Evolutionary conservation across 2,888 invertebrate genomes (phyloP).

Genomic region (Hirtodrosophila histrioides): DNA sequence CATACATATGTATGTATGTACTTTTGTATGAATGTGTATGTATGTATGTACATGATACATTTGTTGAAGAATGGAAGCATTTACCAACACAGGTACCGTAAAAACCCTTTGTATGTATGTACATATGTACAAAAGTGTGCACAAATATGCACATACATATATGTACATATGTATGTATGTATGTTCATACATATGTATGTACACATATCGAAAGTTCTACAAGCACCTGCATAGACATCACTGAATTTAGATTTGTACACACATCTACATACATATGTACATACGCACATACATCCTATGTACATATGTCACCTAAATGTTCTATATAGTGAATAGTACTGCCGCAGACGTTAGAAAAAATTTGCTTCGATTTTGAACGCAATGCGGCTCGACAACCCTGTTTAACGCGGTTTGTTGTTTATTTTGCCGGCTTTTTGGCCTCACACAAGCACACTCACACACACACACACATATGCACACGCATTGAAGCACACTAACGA

Average conservation of each 20-base stretch:
- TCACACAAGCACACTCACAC: constrained; percentile 8
- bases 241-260: too few relatives aligned
- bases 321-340: neutral
- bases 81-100: constrained; percentile 7
- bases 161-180: too few relatives aligned
- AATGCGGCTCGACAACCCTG: constrained; percentile 55
- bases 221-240: too few relatives aligned
- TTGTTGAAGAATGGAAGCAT: neutral
- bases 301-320: neutral
- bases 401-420: constrained; percentile 48
- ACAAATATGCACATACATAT: too few relatives aligned
- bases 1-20: too few relatives aligned
- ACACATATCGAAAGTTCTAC: too few relatives aligned
- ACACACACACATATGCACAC: constrained; percentile 2
- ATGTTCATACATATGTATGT: too few relatives aligned
- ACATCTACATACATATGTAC: too few relatives aligned
- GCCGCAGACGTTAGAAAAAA: constrained; percentile 14
- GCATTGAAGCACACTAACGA: neutral
- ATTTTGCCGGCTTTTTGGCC: constrained; percentile 69
- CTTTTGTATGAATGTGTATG: too few relatives aligned
- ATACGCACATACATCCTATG: neutral
- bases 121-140: neutral
- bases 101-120: too few relatives aligned
- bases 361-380: constrained; percentile 6
- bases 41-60: neutral